phyloP scores from a whole-genome alignment of 2,113 vertebrate genomes.

The Tangachromis dhanisi region DNA sequence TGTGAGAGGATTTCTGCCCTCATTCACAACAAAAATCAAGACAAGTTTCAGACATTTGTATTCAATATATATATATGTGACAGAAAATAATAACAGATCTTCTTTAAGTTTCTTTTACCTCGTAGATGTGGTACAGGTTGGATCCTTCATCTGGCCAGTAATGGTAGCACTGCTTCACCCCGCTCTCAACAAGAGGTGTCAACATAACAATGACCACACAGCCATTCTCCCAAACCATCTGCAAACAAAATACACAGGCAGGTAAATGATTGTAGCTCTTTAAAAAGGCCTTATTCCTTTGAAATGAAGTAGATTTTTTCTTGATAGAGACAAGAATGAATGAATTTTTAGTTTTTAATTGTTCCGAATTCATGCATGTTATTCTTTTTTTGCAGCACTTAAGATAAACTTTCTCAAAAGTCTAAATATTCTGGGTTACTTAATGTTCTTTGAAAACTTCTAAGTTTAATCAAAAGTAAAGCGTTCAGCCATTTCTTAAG shows the following conservation, averaged over 20 bases:
- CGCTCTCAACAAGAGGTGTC: constrained; percentile 86
- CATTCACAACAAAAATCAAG: neutral
- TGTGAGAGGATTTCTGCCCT: accelerated
- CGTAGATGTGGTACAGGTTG: constrained; percentile 93
- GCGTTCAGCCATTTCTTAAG: constrained; percentile 10
- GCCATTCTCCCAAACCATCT: constrained; percentile 99
- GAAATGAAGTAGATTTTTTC: accelerated
- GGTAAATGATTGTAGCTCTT: neutral
- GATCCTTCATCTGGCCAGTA: constrained; percentile 98
- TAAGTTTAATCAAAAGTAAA: neutral
- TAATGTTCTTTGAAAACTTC: neutral
- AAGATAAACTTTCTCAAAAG: neutral
- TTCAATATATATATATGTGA: neutral
- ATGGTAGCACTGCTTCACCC: constrained; percentile 91
- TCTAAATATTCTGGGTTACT: neutral
- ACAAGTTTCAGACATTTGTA: neutral
- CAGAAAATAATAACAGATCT: neutral
- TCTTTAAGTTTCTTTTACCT: constrained; percentile 71
- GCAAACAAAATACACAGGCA: constrained; percentile 39
- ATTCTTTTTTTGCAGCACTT: neutral
- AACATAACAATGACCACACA: constrained; percentile 96
- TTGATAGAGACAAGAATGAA: neutral
- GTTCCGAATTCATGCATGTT: neutral
- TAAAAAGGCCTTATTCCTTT: neutral
- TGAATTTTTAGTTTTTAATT: neutral